A percentile compares a stretch with the other conserved stretches of the same genome.
phyloP scores from a whole-genome alignment of 2,797 vertebrate genomes.

The Okamejei kenojei region DNA sequence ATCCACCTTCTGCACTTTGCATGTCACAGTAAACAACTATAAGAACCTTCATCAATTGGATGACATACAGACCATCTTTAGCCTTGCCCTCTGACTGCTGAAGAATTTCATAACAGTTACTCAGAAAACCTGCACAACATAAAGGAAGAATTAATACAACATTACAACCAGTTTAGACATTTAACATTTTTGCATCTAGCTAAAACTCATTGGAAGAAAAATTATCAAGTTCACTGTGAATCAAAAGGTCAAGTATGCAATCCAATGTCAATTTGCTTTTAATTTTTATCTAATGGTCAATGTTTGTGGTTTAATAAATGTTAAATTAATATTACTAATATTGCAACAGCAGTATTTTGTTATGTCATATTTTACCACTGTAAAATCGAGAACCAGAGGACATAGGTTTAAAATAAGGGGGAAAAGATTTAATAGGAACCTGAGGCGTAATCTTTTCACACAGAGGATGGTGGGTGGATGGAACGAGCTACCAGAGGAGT shows the following conservation, averaged over 20 bases:
- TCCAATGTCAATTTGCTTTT: not conserved
- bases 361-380: too few relatives aligned
- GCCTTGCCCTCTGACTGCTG: slow-evolving; percentile 61
- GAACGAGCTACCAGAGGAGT: too few relatives aligned
- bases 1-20: slow-evolving; percentile 68
- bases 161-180: not conserved
- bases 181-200: not conserved
- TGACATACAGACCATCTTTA: slow-evolving; percentile 71
- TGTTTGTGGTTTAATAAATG: not conserved
- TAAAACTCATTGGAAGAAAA: not conserved
- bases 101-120: slow-evolving; percentile 75
- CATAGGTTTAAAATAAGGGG: too few relatives aligned
- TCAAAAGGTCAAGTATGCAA: not conserved
- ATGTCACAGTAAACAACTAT: slow-evolving; percentile 71
- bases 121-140: slow-evolving; percentile 58
- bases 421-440: too few relatives aligned
- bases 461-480: too few relatives aligned
- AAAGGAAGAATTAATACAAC: not conserved
- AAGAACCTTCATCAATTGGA: slow-evolving; percentile 61
- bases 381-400: too few relatives aligned
- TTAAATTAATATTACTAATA: not conserved
- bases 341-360: not conserved
- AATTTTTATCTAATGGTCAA: not conserved
- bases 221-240: not conserved
- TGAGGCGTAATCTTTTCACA: too few relatives aligned